These are phyloP conservation scores for Schizaphis graminum DNA, from an alignment of 2,888 invertebrate species.

Conservation along the genomic window DNA sequence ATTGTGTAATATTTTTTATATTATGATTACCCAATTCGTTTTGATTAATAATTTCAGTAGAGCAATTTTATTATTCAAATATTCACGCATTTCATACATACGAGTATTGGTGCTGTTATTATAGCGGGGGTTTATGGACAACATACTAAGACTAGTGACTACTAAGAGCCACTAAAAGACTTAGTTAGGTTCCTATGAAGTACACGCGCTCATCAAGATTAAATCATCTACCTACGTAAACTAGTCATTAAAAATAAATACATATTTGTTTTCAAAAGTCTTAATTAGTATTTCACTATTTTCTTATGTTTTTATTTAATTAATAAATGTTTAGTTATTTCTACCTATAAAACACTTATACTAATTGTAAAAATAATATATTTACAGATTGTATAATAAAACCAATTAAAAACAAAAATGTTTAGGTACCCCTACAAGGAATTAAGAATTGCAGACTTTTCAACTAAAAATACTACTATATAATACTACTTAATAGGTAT, in stretches of 20 bases:
- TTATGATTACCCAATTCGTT: background rate
- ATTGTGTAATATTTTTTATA: too few species aligned
- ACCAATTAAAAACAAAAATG: background rate
- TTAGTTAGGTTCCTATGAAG: accelerated
- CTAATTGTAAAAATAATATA: too few species aligned
- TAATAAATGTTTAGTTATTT: background rate
- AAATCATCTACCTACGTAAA: background rate
- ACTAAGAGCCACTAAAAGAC: background rate
- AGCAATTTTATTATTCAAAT: background rate
- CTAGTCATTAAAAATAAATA: background rate
- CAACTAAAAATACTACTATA: background rate
- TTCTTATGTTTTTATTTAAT: background rate
- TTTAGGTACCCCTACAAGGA: background rate
- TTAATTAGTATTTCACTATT: background rate
- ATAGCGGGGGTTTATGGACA: background rate
- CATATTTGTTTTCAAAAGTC: background rate
- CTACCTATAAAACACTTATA: too few species aligned
- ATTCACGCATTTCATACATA: background rate
- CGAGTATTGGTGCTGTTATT: background rate
- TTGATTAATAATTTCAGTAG: background rate
- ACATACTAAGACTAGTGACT: too few species aligned
- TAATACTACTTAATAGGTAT: background rate
- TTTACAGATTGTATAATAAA: too few species aligned
- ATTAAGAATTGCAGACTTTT: background rate
- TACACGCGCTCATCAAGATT: background rate